These are phyloP conservation scores for Platerodrilus igneus DNA, from an alignment of 2,888 invertebrate genomes.

Conservation along the genomic window DNA sequence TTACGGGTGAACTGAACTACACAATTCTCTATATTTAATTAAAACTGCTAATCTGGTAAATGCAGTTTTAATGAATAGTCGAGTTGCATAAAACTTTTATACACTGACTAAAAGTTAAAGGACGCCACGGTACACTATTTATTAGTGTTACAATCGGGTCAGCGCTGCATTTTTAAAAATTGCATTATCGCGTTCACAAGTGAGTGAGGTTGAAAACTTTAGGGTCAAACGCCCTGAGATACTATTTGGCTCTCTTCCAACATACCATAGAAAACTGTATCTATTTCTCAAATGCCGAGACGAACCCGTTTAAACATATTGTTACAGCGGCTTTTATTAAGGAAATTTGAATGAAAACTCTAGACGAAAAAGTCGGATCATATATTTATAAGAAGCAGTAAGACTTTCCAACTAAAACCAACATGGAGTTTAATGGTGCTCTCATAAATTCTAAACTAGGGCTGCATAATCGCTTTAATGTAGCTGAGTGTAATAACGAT, in stretches of 20 bases:
- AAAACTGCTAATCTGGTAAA: no score
- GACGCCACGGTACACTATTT: no score
- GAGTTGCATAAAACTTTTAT: no score
- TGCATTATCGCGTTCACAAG: constrained; percentile 16
- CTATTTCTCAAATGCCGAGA: constrained; percentile 13
- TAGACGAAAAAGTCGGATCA: constrained; percentile 8
- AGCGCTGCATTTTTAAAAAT: constrained; percentile 14
- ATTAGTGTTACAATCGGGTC: constrained; percentile 5
- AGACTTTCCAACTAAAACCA: no score
- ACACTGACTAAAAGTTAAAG: no score
- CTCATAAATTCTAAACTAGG: constrained; percentile 1
- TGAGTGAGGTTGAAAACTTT: constrained; percentile 8
- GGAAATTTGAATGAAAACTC: constrained; percentile 11
- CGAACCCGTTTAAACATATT: constrained; percentile 19
- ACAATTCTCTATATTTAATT: constrained; percentile 2
- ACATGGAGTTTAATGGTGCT: no score
- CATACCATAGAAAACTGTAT: constrained; percentile 17
- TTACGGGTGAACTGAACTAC: not conserved
- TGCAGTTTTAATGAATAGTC: no score
- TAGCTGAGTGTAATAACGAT: constrained; percentile 6
- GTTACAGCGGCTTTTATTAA: constrained; percentile 15
- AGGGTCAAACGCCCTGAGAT: constrained; percentile 19
- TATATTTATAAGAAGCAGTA: no score
- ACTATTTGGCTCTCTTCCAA: constrained; percentile 21
- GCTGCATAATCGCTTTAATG: constrained; percentile 5